phyloP scores from a whole-genome alignment of 64 coral and sea anemone genomes.

The Acropora tenuis region DNA sequence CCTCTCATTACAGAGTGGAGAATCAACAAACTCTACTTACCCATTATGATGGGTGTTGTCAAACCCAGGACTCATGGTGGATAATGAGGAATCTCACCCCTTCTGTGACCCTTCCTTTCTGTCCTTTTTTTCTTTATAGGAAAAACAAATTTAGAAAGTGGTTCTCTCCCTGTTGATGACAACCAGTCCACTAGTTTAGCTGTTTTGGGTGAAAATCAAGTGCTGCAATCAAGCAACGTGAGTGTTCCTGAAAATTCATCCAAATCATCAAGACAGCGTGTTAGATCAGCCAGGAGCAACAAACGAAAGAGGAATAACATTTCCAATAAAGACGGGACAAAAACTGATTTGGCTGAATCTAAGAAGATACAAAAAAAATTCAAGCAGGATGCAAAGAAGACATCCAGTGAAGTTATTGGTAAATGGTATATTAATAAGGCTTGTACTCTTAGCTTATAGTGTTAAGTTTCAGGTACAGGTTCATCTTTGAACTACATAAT shows the following conservation, averaged over 20 bases:
- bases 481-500: too few species aligned
- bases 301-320: conserved; percentile 59
- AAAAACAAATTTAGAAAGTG: neutral
- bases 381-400: conserved; percentile 15
- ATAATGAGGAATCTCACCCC: neutral
- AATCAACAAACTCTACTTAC: too few species aligned
- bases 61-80: too few species aligned
- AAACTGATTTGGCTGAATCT: neutral
- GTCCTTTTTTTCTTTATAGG: neutral
- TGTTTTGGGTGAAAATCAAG: neutral
- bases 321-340: conserved; percentile 1
- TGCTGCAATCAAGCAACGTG: neutral
- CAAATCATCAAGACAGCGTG: neutral
- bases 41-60: too few species aligned
- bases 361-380: conserved; percentile 51
- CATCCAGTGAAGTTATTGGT: conserved; percentile 6
- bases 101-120: neutral
- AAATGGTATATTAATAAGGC: neutral
- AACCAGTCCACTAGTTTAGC: neutral
- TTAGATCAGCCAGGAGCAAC: neutral
- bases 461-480: too few species aligned
- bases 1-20: too few species aligned
- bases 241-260: neutral
- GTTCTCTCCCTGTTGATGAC: neutral
- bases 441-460: too few species aligned